Evolutionary conservation across 1,140 invertebrate genomes (phyloP), one percentile per base, ranked within the genome.

Genomic region (Copidosoma floridanum): DNA sequence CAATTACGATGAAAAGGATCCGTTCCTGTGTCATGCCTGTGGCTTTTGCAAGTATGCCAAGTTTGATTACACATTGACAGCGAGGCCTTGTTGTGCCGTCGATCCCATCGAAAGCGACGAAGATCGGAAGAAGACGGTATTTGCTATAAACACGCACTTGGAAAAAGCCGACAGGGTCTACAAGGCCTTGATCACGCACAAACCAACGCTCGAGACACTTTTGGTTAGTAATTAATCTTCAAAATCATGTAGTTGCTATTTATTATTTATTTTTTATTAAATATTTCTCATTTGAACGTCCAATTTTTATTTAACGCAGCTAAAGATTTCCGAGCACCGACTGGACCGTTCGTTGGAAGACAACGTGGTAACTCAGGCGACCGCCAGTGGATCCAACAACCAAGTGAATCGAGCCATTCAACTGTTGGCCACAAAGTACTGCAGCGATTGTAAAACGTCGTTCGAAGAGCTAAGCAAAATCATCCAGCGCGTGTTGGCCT

Each of bases 11-110:
- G 96, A 99, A 76, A 97, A 98, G 76, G 97, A 99, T 83, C 97
- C 97, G 2, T 99, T 99, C 85, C 79, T 99, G 12, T 99, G 97
- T 76, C 97, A 98, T 79, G 91, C 95, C 8, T 99, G 97, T 81
- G 97, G 97, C 2, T 99, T 98, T 79, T 99, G 96, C 82, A 99
- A 99, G 81, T 99, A 99, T 80, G 97, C 96, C n/a, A 98, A 98
- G 79, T 98, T 99, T 77, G 97, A 99, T 80, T 96, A 92, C 72
- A 94, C 91, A 10, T 82, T 98, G 46, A 91, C 90, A 3, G 94
- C 91, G 2, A 86, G 92, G 38, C 89, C 93, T 0, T 96, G 94
- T 71, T 97, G 94, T 80, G 94, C 94, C 20, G 95, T 98, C 0
- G 95, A 98, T 82, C 93, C 94, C 0, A 97, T 98, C 40, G 95